These are phyloP conservation scores for Epinotia bilunana DNA, from an alignment of 2,888 invertebrate genomes.

Conservation along the genomic window DNA sequence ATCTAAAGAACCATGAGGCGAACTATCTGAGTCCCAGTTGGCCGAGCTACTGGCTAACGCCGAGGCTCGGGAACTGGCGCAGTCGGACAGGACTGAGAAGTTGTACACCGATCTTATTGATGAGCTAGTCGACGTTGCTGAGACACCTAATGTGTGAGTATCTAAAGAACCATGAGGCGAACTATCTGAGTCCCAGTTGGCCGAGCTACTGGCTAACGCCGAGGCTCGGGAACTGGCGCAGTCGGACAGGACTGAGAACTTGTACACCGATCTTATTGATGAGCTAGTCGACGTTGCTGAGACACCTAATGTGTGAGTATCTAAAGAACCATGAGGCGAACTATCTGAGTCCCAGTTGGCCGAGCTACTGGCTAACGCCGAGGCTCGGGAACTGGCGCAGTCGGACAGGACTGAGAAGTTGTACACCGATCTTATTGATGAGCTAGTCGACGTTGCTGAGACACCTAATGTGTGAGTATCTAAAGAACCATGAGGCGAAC, in stretches of 20 bases:
- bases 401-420: constrained; percentile 76
- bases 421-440: constrained; percentile 84
- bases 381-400: constrained; percentile 62
- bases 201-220: constrained; percentile 61
- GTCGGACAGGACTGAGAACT: too few relatives aligned
- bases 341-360: constrained; percentile 60
- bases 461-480: constrained; percentile 73
- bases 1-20: too few relatives aligned
- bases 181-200: too few relatives aligned
- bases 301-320: constrained; percentile 74
- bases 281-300: constrained; percentile 81
- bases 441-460: constrained; percentile 80
- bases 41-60: constrained; percentile 58
- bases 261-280: constrained; percentile 75
- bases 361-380: constrained; percentile 60
- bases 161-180: too few relatives aligned
- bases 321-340: too few relatives aligned
- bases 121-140: constrained; percentile 80
- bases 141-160: constrained; percentile 73
- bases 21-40: constrained; percentile 41
- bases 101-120: constrained; percentile 75
- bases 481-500: too few relatives aligned
- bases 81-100: too few relatives aligned
- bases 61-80: constrained; percentile 62
- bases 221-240: constrained; percentile 66